Conservation (phyloP, 2,888 invertebrate genomes). For the Euproctis similis region DNA sequence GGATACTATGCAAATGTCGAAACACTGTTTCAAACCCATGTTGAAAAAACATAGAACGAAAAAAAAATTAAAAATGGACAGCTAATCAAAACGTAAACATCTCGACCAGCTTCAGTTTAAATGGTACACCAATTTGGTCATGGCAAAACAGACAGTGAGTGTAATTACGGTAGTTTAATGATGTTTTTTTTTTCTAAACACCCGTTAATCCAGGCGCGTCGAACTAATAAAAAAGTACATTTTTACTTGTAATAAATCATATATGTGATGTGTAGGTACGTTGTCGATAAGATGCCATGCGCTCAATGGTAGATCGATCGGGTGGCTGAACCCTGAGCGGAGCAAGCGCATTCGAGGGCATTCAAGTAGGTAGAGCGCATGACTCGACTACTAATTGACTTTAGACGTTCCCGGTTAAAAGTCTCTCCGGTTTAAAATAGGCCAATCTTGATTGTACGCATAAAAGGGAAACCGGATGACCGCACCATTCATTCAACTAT, state of each 20-base stretch:
- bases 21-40: too few relatives aligned
- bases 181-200: conserved; percentile 13
- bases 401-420: conserved; percentile 37
- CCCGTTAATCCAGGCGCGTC: conserved; percentile 9
- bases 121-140: too few relatives aligned
- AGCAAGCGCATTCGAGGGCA: conserved; percentile 46
- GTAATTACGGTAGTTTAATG: too few relatives aligned
- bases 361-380: conserved; percentile 46
- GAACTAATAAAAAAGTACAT: conserved; percentile 18
- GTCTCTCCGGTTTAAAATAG: conserved; percentile 39
- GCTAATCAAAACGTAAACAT: too few relatives aligned
- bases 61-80: too few relatives aligned
- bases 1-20: too few relatives aligned
- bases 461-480: conserved; percentile 18
- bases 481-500: too few relatives aligned
- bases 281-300: conserved; percentile 23
- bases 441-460: conserved; percentile 32
- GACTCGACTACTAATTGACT: conserved; percentile 52
- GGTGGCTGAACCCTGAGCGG: conserved; percentile 39
- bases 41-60: too few relatives aligned
- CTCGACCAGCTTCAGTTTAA: too few relatives aligned
- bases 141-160: too few relatives aligned
- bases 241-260: conserved; percentile 32
- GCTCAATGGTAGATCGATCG: conserved; percentile 17
- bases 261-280: conserved; percentile 10